phyloP scores from a whole-genome alignment of 2,113 vertebrate species.

The Nettapus auritus region DNA sequence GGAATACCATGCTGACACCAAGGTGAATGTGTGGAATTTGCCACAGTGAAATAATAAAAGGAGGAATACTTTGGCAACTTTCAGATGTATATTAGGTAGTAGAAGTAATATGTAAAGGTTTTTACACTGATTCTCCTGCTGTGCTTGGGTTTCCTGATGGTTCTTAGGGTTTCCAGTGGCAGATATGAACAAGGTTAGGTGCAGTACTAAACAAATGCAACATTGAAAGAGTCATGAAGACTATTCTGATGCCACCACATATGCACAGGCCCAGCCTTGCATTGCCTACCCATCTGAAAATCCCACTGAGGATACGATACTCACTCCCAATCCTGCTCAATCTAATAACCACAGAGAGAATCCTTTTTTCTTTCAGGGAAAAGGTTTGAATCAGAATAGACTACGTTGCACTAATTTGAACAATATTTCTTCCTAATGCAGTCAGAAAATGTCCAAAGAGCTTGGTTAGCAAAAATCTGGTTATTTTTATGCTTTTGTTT shows the following conservation, averaged over 20 bases:
- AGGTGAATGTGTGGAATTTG: neutral
- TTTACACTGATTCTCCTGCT: neutral
- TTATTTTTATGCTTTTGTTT: neutral
- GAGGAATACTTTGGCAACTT: neutral
- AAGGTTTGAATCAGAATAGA: neutral
- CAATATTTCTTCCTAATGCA: neutral
- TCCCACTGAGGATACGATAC: neutral
- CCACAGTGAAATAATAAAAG: neutral
- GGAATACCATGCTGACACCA: neutral
- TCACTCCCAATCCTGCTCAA: neutral
- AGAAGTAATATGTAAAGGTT: fast-evolving
- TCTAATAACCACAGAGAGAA: neutral
- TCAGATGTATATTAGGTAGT: neutral
- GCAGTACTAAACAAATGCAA: neutral
- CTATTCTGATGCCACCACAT: neutral
- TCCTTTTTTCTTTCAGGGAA: neutral
- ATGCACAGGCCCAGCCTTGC: neutral
- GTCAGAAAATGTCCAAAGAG: neutral
- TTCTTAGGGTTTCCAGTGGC: neutral
- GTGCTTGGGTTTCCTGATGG: neutral
- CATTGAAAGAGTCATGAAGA: neutral
- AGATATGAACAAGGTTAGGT: neutral
- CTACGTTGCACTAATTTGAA: neutral
- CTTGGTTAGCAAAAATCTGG: neutral
- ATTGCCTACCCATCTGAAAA: neutral